Base-by-base conservation (phyloP, 2,797 vertebrate species). In the Hoplostethus atlanticus region DNA sequence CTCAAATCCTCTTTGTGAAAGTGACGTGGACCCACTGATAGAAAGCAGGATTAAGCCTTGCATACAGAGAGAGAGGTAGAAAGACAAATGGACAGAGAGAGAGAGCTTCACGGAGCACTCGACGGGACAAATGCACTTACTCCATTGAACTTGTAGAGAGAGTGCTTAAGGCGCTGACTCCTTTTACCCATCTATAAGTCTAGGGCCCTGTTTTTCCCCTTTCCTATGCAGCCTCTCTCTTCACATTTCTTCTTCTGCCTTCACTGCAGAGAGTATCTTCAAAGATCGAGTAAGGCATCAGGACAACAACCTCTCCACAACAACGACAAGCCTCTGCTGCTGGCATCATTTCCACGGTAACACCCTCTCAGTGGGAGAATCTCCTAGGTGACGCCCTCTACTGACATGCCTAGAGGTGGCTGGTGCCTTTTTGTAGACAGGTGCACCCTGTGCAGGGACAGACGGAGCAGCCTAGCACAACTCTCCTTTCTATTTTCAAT, bases 1-100 rank as follows among this genome's bases (percentile, higher is more conserved):
- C 91, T 90, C 79, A 88, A 95, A 95, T 95, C 94, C 94, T 94
- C 94, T 96, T 95, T 94, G 90, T 88, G 79, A 79, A 90, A 87
- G 84, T 88, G 85, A 89, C 59, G 77, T 71, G 73, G 51, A 78
- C 78, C 85, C 75, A 53, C 76, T 78, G 87, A 81, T 83, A 82
- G 81, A 92, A 87, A 87, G 89, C 84, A 53, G 91, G 90, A 90
- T 93, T 93, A 94, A 88, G 84, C 83, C 68, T 28, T 21, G 21
- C 28, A 15, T 75, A 68, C 67, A 64, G 40, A 58, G 63, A 76
- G 72, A 66, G 79, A 46, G 28, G 79, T 71, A 54, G 57, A 75
- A 77, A 76, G 65, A 71, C 71, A 69, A 68, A 74, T 62, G 86
- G 77, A 74, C 86, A 53, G 61, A 61, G 58, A 79, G 56, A 62